Evolutionary conservation across 1,140 invertebrate species (phyloP).

Genomic region (Cydia strobilella): DNA sequence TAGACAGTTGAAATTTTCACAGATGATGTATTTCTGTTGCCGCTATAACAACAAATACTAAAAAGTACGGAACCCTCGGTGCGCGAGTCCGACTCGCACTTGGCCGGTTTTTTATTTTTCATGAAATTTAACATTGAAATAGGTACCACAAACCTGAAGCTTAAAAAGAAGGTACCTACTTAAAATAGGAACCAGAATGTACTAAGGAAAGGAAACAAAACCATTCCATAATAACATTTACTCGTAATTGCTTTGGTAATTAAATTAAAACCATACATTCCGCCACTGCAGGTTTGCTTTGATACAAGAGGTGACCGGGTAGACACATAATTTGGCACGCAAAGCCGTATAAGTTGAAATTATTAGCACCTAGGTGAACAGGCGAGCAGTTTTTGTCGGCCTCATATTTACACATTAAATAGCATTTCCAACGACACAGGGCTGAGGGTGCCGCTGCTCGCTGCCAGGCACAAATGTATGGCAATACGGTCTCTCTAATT

Average conservation of each 20-base stretch:
- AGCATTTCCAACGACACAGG: conserved; percentile 50
- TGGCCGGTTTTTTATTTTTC: no score
- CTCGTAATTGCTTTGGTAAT: background rate
- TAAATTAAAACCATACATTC: conserved; percentile 26
- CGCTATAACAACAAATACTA: no score
- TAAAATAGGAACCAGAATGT: background rate
- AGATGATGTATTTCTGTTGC: no score
- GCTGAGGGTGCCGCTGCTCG: conserved; percentile 37
- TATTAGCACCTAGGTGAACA: conserved; percentile 51
- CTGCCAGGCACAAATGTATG: conserved; percentile 40
- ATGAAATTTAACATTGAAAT: background rate
- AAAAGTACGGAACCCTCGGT: no score
- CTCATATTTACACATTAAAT: conserved; percentile 58
- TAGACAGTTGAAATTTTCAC: no score
- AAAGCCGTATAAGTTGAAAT: conserved; percentile 52
- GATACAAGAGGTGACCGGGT: conserved; percentile 29
- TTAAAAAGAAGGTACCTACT: background rate
- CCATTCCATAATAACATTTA: no score
- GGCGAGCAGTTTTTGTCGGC: conserved; percentile 51
- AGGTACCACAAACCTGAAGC: background rate
- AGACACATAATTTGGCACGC: conserved; percentile 32
- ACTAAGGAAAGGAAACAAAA: no score
- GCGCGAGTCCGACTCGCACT: no score
- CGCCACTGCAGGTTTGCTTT: conserved; percentile 25
- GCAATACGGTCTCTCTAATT: conserved; percentile 52